Evolutionary conservation across 1,140 invertebrate species (phyloP).

Genomic region (Phthorimaea operculella): DNA sequence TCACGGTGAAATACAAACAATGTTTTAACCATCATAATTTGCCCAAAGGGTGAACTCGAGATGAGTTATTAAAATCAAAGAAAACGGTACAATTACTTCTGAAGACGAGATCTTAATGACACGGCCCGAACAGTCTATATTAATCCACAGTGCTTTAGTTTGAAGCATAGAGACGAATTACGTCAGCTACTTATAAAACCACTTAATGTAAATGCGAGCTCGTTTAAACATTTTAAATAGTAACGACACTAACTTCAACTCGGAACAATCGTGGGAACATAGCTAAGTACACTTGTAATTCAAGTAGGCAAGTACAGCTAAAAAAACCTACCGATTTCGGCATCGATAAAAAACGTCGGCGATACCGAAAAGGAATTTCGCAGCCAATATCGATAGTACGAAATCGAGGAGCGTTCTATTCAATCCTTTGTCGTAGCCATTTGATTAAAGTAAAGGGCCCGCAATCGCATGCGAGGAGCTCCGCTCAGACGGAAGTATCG

Average conservation of each 20-base stretch:
- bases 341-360: conserved; percentile 47
- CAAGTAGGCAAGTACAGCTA: conserved; percentile 7
- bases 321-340: conserved; percentile 30
- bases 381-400: conserved; percentile 57
- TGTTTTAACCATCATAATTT: conserved; percentile 36
- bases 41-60: conserved; percentile 29
- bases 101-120: conserved; percentile 21
- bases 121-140: conserved; percentile 20
- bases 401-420: conserved; percentile 55
- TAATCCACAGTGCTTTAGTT: conserved; percentile 10
- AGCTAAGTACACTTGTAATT: conserved; percentile 9
- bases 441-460: conserved; percentile 63
- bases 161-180: neutral
- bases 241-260: conserved; percentile 11
- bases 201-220: neutral
- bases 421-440: conserved; percentile 63
- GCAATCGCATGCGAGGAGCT: conserved; percentile 52
- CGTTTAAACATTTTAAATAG: neutral
- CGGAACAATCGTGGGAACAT: conserved; percentile 10
- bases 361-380: conserved; percentile 41
- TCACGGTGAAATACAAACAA: conserved; percentile 45
- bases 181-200: neutral
- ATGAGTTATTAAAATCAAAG: conserved; percentile 33
- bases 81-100: conserved; percentile 28
- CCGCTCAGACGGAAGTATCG: conserved; percentile 60